Percentiles rank a stretch among this genome's conserved stretches.
phyloP scores from a whole-genome alignment of 2,113 vertebrate species.

The Callaeas wilsoni region DNA sequence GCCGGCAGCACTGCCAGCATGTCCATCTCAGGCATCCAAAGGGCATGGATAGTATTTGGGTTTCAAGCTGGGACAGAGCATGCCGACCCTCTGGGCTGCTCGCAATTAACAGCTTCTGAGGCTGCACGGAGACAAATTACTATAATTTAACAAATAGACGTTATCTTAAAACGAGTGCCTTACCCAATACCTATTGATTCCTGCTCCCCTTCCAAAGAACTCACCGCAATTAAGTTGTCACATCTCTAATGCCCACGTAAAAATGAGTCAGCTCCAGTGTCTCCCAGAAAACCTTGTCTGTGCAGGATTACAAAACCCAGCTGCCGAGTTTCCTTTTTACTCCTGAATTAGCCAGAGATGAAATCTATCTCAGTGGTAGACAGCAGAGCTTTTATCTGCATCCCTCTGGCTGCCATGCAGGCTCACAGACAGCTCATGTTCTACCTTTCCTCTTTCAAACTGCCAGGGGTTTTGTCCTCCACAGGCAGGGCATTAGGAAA shows the following conservation, averaged over 20 bases:
- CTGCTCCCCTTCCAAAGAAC: conserved; percentile 2
- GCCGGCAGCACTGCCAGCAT: background rate
- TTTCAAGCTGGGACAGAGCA: background rate
- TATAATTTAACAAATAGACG: conserved; percentile 69
- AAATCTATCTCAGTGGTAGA: background rate
- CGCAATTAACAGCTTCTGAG: conserved; percentile 39
- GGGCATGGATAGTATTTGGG: background rate
- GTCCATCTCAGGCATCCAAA: background rate
- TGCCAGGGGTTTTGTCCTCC: background rate
- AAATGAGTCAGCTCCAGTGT: conserved; percentile 14
- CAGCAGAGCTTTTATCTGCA: conserved; percentile 25
- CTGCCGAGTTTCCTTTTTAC: background rate
- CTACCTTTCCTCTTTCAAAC: background rate
- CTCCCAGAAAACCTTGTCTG: background rate
- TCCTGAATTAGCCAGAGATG: conserved; percentile 14
- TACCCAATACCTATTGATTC: conserved; percentile 61
- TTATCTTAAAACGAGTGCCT: conserved; percentile 58
- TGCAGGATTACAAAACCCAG: background rate
- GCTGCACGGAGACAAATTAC: conserved; percentile 46
- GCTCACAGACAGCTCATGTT: background rate
- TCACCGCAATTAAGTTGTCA: conserved; percentile 66
- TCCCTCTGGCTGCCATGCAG: background rate
- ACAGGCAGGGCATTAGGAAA: background rate
- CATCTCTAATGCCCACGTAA: conserved; percentile 51
- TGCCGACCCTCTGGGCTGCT: background rate